Base-by-base conservation (phyloP, 2,797 vertebrate genomes). In the Hoplostethus atlanticus region DNA sequence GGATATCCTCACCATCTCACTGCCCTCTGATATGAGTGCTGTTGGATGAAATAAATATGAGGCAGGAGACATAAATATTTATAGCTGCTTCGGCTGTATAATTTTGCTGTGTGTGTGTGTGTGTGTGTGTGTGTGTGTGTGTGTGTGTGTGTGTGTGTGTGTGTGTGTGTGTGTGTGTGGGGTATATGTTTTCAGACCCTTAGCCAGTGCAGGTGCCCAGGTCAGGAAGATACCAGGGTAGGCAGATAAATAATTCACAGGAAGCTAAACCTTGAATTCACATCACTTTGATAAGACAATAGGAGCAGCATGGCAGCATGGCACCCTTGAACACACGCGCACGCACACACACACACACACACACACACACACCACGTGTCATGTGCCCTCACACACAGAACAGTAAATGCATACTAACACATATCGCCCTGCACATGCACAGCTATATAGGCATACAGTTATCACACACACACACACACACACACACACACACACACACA, bases 31-130 rank as follows among this genome's bases (percentile, higher is more conserved):
- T 91, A 90, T 79, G 70, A 85, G 79, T 83, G 81, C 84, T 79
- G 71, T 73, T 81, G 81, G 72, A 90, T 93, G 83, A 93, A 94
- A 93, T 91, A 92, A 93, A 92, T 88, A 94, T 92, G 89, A 92
- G 91, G 83, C 71, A 9, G 71, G 68, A 79, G 64, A 57, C 80
- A 92, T 93, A 84, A 94, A 93, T 93, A 93, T 94, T 91, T 86
- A 93, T 93, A 83, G 65, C 79, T 68, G 76, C 86, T 87, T 62
- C 40, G n/a, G 69, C 86, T 87, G 78, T 85, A 86, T 88, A 85
- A 86, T 88, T 86, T 79, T 86, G 75, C 10, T 38, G 15, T 47
- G 64, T 56, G 40, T 47, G 25, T 67, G 52, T 56, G 64, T 47
- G 52, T 56, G 28, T 66, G 64, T 55, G 51, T 46, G 50, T 57